Evolutionary conservation across 2,888 invertebrate genomes (phyloP).

Genomic region (Cephus runcator): DNA sequence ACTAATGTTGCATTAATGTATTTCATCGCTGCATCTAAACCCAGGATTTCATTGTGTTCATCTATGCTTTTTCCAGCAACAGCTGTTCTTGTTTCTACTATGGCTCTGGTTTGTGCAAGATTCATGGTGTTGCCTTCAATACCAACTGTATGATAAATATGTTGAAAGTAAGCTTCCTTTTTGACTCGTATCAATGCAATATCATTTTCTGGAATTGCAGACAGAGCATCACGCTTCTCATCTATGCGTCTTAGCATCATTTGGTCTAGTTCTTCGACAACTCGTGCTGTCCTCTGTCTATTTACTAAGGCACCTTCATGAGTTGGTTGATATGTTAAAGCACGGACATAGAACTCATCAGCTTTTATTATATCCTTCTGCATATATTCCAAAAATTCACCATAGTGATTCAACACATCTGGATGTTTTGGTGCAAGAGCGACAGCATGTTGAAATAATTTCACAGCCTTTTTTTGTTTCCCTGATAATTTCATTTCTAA

Average conservation of each 20-base stretch:
- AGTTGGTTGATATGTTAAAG: constrained; percentile 84
- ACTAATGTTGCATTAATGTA: constrained; percentile 87
- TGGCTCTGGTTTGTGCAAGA: constrained; percentile 87
- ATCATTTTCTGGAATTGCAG: constrained; percentile 83
- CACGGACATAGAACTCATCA: constrained; percentile 89
- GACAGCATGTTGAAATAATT: constrained; percentile 89
- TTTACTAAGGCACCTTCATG: constrained; percentile 84
- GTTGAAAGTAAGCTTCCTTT: constrained; percentile 94
- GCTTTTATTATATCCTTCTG: constrained; percentile 88
- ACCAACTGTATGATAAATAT: constrained; percentile 96
- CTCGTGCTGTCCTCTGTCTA: constrained; percentile 84
- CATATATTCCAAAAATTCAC: constrained; percentile 90
- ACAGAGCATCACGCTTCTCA: constrained; percentile 82
- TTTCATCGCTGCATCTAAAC: constrained; percentile 93
- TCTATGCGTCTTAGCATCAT: constrained; percentile 81
- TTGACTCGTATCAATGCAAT: constrained; percentile 87
- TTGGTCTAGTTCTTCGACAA: constrained; percentile 91
- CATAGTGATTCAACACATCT: constrained; percentile 91
- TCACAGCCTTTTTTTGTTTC: constrained; percentile 86
- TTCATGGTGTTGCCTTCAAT: constrained; percentile 99
- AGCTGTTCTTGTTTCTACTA: constrained; percentile 89
- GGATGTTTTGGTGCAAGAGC: constrained; percentile 92
- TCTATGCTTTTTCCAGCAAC: constrained; percentile 92
- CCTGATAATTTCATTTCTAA: constrained; percentile 85
- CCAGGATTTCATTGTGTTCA: constrained; percentile 97